Evolutionary conservation across 1,140 invertebrate species (phyloP).

Genomic region (Streblospio benedicti): DNA sequence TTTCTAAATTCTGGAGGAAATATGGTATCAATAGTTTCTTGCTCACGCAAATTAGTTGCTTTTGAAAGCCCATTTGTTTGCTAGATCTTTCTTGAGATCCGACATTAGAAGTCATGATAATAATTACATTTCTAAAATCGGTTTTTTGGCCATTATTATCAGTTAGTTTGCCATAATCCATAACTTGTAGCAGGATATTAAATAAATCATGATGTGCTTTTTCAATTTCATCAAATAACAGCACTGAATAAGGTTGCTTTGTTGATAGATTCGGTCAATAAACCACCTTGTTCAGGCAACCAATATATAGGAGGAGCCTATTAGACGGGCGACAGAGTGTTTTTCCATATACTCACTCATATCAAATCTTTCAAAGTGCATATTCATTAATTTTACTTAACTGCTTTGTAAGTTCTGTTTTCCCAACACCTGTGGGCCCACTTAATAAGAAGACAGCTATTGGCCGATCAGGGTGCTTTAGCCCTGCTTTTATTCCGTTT

Average conservation of each 20-base stretch:
- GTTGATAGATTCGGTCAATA: slow-evolving; percentile 1
- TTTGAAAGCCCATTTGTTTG: neutral
- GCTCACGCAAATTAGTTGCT: neutral
- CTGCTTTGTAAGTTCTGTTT: slow-evolving; percentile 15
- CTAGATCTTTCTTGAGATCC: neutral
- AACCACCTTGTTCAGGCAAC: slow-evolving; percentile 8
- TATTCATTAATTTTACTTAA: slow-evolving; percentile 3
- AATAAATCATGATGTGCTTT: slow-evolving; percentile 8
- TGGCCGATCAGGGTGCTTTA: slow-evolving; percentile 1
- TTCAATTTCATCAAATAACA: slow-evolving; percentile 9
- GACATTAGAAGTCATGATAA: slow-evolving; percentile 7
- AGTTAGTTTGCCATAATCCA: neutral
- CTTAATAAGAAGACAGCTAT: slow-evolving; percentile 17
- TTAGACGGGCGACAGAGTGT: neutral
- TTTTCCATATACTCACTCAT: slow-evolving; percentile 8
- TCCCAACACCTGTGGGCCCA: slow-evolving; percentile 18
- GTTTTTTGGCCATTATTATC: neutral
- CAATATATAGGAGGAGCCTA: slow-evolving; percentile 7
- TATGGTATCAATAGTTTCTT: neutral
- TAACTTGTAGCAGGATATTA: slow-evolving; percentile 3
- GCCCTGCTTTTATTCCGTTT: neutral
- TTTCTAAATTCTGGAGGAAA: neutral
- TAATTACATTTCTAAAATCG: slow-evolving; percentile 5
- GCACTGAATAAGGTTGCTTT: neutral
- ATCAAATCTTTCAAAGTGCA: slow-evolving; percentile 11